A percentile compares a stretch with the other conserved stretches of the same genome.
Evolutionary conservation across 2,797 vertebrate genomes (phyloP).

Genomic region (Cyprinella venusta): DNA sequence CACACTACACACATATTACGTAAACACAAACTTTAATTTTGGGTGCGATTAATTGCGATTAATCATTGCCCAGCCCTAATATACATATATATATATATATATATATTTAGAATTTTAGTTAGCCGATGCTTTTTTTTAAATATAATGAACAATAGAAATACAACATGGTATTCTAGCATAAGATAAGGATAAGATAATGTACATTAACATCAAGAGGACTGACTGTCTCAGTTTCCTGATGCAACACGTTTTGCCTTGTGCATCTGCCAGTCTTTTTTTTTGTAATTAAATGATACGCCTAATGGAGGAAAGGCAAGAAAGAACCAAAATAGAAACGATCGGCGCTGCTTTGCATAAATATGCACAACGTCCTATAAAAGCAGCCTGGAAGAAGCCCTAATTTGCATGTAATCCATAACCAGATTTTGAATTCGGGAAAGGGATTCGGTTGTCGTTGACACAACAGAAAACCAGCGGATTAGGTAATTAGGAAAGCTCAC

Average conservation of each 20-base stretch:
- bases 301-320: neutral
- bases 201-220: neutral
- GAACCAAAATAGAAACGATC: conserved; percentile 26
- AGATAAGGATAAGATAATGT: neutral
- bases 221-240: conserved; percentile 41
- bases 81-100: no score
- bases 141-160: no score
- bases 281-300: conserved; percentile 51
- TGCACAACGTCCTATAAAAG: conserved; percentile 58
- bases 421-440: conserved; percentile 15
- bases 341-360: conserved; percentile 51
- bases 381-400: conserved; percentile 40
- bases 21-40: no score
- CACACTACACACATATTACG: no score
- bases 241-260: conserved; percentile 25
- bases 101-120: no score
- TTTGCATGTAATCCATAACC: conserved; percentile 51
- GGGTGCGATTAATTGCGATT: no score
- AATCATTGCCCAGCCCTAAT: no score
- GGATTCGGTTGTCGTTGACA: conserved; percentile 44
- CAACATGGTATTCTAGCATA: neutral
- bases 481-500: conserved; percentile 43
- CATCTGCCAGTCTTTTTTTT: conserved; percentile 49
- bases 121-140: no score
- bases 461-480: conserved; percentile 42